Percentiles rank a stretch among this genome's conserved stretches.
phyloP scores from a whole-genome alignment of 2,113 vertebrate genomes.

The Ramphastos sulfuratus region DNA sequence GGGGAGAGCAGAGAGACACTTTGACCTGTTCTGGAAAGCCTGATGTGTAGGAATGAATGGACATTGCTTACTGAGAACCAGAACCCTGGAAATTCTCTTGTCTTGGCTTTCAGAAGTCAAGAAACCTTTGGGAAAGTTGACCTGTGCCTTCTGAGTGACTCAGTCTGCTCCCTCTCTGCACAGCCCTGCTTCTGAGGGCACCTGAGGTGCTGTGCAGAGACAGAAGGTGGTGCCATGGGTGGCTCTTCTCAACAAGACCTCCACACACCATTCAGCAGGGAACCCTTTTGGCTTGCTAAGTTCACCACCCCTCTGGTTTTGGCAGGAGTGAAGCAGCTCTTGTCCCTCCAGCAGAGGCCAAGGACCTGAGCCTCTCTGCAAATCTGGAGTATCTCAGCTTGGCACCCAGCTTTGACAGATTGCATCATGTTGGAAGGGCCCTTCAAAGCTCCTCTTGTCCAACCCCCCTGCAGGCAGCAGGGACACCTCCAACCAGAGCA shows the following conservation, averaged over 20 bases:
- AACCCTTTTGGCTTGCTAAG: neutral
- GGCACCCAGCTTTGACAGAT: neutral
- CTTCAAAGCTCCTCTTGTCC: no score
- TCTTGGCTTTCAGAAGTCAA: neutral
- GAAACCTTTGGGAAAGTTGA: neutral
- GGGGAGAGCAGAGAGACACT: neutral
- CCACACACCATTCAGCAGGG: neutral
- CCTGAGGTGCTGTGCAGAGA: neutral
- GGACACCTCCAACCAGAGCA: no score
- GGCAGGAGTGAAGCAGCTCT: neutral
- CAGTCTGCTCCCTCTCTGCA: neutral
- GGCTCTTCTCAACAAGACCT: neutral
- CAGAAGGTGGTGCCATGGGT: neutral
- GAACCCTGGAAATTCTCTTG: neutral
- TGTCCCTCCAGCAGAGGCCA: neutral
- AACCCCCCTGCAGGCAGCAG: no score
- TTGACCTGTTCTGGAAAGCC: neutral
- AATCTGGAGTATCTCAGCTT: fast-evolving
- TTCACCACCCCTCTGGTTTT: neutral
- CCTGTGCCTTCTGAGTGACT: neutral
- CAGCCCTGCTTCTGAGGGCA: fast-evolving
- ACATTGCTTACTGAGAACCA: neutral
- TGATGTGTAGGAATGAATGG: neutral
- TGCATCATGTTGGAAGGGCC: no score
- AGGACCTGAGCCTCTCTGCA: neutral